Percentiles rank a stretch among this genome's conserved stretches.
phyloP scores from a whole-genome alignment of 1,140 invertebrate genomes.

The Cydia strobilella region DNA sequence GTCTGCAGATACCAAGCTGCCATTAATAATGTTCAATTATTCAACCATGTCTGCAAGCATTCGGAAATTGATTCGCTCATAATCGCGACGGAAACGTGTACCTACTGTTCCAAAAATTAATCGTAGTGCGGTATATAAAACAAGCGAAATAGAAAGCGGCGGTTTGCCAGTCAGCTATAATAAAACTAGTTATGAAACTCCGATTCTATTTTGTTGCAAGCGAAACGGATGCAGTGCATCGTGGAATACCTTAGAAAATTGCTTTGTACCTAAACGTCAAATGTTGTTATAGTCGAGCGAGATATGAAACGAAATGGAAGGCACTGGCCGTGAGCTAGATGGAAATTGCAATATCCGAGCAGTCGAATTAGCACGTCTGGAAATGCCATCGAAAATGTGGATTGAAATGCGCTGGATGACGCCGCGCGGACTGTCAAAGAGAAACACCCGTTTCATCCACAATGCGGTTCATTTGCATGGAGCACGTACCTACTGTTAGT shows the following conservation, averaged over 20 bases:
- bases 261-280: conserved; percentile 45
- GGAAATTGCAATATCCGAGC: conserved; percentile 67
- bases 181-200: conserved; percentile 18
- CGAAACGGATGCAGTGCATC: conserved; percentile 24
- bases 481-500: neutral
- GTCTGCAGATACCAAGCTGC: too few species aligned
- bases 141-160: neutral
- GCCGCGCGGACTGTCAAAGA: neutral
- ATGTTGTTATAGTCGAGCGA: conserved; percentile 45
- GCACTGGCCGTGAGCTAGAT: conserved; percentile 50
- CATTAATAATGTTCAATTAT: too few species aligned
- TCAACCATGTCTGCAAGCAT: too few species aligned
- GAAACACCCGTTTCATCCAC: conserved; percentile 11
- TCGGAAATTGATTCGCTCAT: neutral
- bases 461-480: conserved; percentile 5
- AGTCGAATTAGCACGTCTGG: conserved; percentile 54
- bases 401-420: conserved; percentile 15
- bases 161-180: neutral
- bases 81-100: too few species aligned
- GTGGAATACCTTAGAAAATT: conserved; percentile 28
- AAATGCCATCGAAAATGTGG: conserved; percentile 37
- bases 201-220: neutral
- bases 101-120: neutral
- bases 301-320: conserved; percentile 62
- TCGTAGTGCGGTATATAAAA: too few species aligned